Evolutionary conservation across 2,113 vertebrate species (phyloP).

Genomic region (Loxodonta africana): DNA sequence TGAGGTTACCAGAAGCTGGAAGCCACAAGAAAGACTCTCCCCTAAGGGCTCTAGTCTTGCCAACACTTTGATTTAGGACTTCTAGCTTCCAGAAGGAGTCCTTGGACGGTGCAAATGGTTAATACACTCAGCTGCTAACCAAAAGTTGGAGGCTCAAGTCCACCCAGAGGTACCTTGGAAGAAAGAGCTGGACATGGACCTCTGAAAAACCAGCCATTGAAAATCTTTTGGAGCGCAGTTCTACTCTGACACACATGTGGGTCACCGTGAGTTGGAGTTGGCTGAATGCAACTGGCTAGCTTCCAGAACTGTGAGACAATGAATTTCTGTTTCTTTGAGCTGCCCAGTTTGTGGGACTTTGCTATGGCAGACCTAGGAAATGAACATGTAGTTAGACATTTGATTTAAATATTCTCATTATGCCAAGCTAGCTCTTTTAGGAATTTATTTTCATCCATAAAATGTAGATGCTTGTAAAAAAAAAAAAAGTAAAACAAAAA

Average conservation of each 20-base stretch:
- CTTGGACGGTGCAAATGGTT: background rate
- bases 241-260: background rate
- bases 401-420: conserved; percentile 30
- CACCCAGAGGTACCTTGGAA: background rate
- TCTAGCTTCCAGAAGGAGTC: background rate
- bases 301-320: background rate
- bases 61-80: background rate
- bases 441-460: conserved; percentile 26
- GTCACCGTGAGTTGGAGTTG: background rate
- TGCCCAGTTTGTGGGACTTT: background rate
- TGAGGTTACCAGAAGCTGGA: background rate
- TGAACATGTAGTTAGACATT: background rate
- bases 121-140: background rate
- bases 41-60: background rate
- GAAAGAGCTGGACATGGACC: background rate
- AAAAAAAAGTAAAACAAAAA: background rate
- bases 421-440: background rate
- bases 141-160: background rate
- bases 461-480: background rate
- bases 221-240: background rate
- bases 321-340: background rate
- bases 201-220: background rate
- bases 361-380: background rate
- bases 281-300: background rate
- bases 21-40: background rate